phyloP scores from a whole-genome alignment of 2,113 vertebrate genomes.

The Myiozetetes cayanensis region DNA sequence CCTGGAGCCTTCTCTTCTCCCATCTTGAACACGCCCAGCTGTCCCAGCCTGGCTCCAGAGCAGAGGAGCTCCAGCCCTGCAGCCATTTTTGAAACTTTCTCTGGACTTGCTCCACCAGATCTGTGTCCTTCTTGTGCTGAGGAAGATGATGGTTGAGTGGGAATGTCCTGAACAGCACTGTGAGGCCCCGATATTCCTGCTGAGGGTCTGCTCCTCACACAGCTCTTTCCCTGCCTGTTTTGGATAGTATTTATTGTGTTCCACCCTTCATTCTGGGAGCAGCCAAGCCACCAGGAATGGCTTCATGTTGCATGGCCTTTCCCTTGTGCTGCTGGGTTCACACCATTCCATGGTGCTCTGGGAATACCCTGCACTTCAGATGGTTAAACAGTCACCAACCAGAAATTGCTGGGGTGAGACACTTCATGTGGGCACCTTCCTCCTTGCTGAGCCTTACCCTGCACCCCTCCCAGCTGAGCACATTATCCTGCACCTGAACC shows the following conservation, averaged over 20 bases:
- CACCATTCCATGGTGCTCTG: rapidly evolving
- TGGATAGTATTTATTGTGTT: rapidly evolving
- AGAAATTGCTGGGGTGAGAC: background rate
- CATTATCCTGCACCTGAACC: no score
- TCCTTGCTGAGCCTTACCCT: background rate
- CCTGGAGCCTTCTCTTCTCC: background rate
- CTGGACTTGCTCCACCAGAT: background rate
- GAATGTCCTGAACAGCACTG: background rate
- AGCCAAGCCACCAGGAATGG: background rate
- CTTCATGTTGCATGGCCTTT: background rate
- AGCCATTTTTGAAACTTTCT: rapidly evolving
- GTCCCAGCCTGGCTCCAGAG: background rate
- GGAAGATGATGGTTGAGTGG: background rate
- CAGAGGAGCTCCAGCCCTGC: background rate
- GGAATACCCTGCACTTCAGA: background rate
- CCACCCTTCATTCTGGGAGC: rapidly evolving
- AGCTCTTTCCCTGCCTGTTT: background rate
- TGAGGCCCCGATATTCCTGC: background rate
- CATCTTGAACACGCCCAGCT: background rate
- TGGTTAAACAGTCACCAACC: background rate
- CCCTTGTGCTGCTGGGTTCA: rapidly evolving
- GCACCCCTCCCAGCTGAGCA: background rate
- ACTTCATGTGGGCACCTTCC: background rate
- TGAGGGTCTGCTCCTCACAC: background rate
- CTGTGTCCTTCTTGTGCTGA: background rate